These are phyloP conservation scores for Acronicta aceris DNA, from an alignment of 2,888 invertebrate genomes.

Conservation along the genomic window DNA sequence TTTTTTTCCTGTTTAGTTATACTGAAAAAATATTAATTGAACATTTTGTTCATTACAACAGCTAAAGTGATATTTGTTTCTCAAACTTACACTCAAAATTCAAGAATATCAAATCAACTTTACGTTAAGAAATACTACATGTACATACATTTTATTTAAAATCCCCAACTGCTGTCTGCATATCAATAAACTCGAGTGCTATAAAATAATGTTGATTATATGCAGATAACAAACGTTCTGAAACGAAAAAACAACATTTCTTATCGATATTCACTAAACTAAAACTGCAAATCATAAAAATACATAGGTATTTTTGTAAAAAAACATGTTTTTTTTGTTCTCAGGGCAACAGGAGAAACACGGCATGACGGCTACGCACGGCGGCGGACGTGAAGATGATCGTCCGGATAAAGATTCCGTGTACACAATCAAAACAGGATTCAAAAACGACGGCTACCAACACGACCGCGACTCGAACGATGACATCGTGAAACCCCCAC, in stretches of 20 bases:
- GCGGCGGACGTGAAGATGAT: conserved; percentile 88
- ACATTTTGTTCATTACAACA: background rate
- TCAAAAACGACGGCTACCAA: conserved; percentile 93
- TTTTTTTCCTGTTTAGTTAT: conserved; percentile 2
- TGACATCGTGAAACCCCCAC: conserved; percentile 91
- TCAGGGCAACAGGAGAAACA: conserved; percentile 89
- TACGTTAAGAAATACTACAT: conserved; percentile 24
- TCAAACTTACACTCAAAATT: conserved; percentile 11
- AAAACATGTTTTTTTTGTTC: conserved; percentile 47
- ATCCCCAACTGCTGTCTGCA: conserved; percentile 25
- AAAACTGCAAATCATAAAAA: too few species aligned
- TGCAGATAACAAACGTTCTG: background rate
- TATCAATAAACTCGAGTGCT: conserved; percentile 24
- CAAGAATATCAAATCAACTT: conserved; percentile 40
- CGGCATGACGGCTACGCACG: conserved; percentile 91
- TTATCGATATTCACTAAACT: too few species aligned
- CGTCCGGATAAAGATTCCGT: conserved; percentile 86
- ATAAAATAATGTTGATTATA: conserved; percentile 14
- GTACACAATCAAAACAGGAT: conserved; percentile 91
- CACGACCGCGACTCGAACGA: conserved; percentile 89
- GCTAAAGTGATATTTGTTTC: too few species aligned
- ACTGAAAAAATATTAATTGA: background rate
- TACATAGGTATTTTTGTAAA: too few species aligned
- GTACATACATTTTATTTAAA: conserved; percentile 18
- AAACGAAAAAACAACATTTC: background rate